These are phyloP conservation scores for Melolontha melolontha DNA, from an alignment of 2,888 invertebrate species.

Conservation along the genomic window DNA sequence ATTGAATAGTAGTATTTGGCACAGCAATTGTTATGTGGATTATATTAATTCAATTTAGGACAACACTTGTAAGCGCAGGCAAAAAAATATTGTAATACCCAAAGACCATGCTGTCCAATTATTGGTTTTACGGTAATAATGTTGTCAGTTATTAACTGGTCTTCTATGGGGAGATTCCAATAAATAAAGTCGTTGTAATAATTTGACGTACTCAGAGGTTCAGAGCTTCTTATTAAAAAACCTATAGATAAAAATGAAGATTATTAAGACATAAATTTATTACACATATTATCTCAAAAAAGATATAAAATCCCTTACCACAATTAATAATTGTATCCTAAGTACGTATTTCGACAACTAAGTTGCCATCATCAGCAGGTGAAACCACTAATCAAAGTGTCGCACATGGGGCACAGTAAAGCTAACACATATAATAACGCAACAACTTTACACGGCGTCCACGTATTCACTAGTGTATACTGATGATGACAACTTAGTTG, in stretches of 20 bases:
- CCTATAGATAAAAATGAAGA: neutral
- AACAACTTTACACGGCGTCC: no score
- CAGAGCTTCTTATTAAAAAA: neutral
- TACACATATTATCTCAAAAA: no score
- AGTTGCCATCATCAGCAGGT: no score
- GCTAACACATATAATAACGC: no score
- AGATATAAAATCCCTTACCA: no score
- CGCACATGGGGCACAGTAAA: no score
- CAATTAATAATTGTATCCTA: no score
- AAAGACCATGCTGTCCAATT: neutral
- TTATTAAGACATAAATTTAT: conserved; percentile 1
- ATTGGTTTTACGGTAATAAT: conserved; percentile 12
- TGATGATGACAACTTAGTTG: no score
- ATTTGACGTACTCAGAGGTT: neutral
- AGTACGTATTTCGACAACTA: no score
- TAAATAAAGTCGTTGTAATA: conserved; percentile 16
- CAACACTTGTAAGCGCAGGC: neutral
- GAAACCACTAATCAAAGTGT: no score
- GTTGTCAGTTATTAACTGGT: neutral
- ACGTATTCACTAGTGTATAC: no score
- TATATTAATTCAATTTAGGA: neutral
- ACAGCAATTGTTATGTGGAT: neutral
- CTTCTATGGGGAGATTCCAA: conserved; percentile 20
- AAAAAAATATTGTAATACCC: neutral
- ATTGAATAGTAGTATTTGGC: no score